Evolutionary conservation across 2,113 vertebrate genomes (phyloP).

Genomic region (Spermophilus dauricus): DNA sequence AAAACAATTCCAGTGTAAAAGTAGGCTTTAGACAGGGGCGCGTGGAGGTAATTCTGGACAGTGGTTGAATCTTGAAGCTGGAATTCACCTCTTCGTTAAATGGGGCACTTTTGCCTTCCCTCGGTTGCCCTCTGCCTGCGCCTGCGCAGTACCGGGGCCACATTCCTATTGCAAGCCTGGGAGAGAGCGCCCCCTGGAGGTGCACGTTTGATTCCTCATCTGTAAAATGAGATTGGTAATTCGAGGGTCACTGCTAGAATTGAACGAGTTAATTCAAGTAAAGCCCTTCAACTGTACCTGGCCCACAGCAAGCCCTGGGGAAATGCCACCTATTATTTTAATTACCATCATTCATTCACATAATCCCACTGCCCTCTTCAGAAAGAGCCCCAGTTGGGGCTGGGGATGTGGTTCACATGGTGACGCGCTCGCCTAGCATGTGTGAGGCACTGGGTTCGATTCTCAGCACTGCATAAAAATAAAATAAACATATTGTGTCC

Average conservation of each 20-base stretch:
- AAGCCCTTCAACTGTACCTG: not conserved
- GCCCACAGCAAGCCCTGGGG: not conserved
- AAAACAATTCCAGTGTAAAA: not conserved
- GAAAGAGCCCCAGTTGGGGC: not conserved
- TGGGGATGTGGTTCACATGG: no score
- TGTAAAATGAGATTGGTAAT: not conserved
- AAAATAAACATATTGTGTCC: no score
- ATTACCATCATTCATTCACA: not conserved
- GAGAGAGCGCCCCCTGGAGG: not conserved
- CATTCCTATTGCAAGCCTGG: not conserved
- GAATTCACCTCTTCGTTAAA: not conserved
- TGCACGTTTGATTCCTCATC: not conserved
- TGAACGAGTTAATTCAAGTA: not conserved
- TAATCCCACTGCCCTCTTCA: not conserved
- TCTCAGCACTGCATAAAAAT: no score
- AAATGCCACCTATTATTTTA: not conserved
- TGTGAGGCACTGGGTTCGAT: no score
- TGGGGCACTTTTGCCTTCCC: not conserved
- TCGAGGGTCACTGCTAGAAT: not conserved
- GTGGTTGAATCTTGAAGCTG: not conserved
- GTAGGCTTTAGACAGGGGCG: no score
- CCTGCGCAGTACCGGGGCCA: not conserved
- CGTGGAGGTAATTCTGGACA: not conserved
- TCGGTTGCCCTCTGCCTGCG: not conserved
- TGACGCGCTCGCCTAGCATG: no score